These are phyloP conservation scores for Idaea straminata DNA, from an alignment of 2,888 invertebrate species.

Conservation along the genomic window DNA sequence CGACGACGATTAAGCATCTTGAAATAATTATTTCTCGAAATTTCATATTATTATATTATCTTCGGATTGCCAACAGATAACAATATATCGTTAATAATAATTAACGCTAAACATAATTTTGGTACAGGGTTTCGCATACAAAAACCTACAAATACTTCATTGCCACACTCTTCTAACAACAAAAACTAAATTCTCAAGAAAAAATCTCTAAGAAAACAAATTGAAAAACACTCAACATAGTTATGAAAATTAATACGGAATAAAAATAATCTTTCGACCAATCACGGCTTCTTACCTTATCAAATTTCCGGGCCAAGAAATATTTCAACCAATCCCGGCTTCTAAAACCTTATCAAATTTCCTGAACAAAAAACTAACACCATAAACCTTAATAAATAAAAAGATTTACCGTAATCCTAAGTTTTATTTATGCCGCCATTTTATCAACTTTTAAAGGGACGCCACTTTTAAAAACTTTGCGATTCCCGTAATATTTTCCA, in stretches of 20 bases:
- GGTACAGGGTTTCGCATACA: too few species aligned
- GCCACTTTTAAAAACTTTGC: slow-evolving; percentile 6
- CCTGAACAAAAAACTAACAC: neutral
- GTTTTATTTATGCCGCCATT: slow-evolving; percentile 8
- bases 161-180: too few species aligned
- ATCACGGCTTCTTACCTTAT: neutral
- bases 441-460: slow-evolving; percentile 8
- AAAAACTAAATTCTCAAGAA: too few species aligned
- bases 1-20: too few species aligned
- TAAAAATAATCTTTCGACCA: neutral
- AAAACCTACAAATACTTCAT: too few species aligned
- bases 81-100: too few species aligned
- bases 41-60: too few species aligned
- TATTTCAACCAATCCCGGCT: neutral
- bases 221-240: neutral
- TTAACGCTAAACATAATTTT: too few species aligned
- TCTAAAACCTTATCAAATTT: neutral
- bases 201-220: too few species aligned
- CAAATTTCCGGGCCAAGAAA: neutral
- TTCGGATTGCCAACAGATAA: too few species aligned
- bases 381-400: neutral
- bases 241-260: neutral
- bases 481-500: slow-evolving; percentile 16
- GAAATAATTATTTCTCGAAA: too few species aligned
- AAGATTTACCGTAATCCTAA: neutral